Evolutionary conservation across 1,140 invertebrate genomes (phyloP), one percentile per base, ranked within the genome.

Genomic region (Galleria mellonella): DNA sequence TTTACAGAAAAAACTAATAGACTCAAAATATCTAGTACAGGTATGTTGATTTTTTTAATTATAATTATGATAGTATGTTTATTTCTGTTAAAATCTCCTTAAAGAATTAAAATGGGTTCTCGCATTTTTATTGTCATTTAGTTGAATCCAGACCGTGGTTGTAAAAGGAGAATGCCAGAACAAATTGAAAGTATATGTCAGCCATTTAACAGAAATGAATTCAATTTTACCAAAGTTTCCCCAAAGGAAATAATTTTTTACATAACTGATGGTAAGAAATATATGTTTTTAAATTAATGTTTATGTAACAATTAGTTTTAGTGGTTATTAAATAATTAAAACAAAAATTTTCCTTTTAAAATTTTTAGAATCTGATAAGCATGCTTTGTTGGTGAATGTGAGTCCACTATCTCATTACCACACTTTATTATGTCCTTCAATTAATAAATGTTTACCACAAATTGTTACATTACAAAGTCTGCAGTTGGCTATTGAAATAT

Each of bases 351-450:
- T 29, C 17, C 9, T 42, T 45, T 44, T 37, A 33, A 31, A 47
- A 33, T 29, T 71, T 60, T 5, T 51, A 72, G 66, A 51, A 38
- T 87, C 89, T 51, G 51, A 87, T 17, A 51, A 86, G 41, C 71
- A 90, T 53, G 49, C 63, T 33, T 52, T 88, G 76, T 43, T 91
- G 17, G 88, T 92, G 23, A 94, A 94, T 87, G 88, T 90, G 2
- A 94, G 92, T 66, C 93, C 93, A 1, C 82, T 94, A 53, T 90
- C 91, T 51, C 87, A 77, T 50, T 88, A 90, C 29, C 91, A 94
- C 73, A 89, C 88, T 51, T 82, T 94, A 30, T 61, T 94, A 6
- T 76, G 93, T 28, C 90, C 92, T 6, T 83, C 89, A 50, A 58
- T 91, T 9, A 68, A 87, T 12, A 64, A 72, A 44, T 87, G 87